Percentiles rank a stretch among this genome's conserved stretches.
Conservation (phyloP, 2,113 vertebrate species). For the Calypte anna region DNA sequence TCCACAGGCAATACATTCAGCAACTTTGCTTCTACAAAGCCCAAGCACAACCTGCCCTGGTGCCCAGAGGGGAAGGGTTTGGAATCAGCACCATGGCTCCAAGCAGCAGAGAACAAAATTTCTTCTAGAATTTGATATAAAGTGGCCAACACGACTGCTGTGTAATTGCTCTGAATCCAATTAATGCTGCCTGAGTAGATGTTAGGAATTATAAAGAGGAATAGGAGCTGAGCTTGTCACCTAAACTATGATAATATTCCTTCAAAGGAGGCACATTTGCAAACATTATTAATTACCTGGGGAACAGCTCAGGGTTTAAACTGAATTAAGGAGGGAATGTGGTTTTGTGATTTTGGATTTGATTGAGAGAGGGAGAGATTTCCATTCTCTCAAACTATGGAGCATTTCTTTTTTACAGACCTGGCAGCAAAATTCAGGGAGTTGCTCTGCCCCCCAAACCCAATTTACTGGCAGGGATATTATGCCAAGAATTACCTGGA, state of each 20-base stretch:
- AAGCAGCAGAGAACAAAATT: neutral
- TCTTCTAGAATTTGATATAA: neutral
- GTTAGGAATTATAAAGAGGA: conserved; percentile 59
- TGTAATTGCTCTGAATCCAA: conserved; percentile 57
- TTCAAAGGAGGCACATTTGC: conserved; percentile 25
- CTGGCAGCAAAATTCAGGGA: conserved; percentile 11
- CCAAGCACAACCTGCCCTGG: fast-evolving
- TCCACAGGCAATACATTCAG: neutral
- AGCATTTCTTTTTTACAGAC: conserved; percentile 20
- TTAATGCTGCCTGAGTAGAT: conserved; percentile 62
- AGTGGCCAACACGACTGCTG: conserved; percentile 32
- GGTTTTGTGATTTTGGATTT: neutral
- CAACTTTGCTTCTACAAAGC: neutral
- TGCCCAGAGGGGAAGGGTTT: neutral
- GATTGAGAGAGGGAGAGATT: neutral
- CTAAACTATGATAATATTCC: conserved; percentile 11
- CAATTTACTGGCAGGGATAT: conserved; percentile 45
- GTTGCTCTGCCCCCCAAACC: neutral
- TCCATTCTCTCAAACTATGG: neutral
- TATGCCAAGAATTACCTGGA: conserved; percentile 47
- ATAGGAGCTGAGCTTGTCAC: conserved; percentile 12
- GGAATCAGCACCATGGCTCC: fast-evolving
- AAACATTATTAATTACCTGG: conserved; percentile 1
- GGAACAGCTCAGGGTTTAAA: conserved; percentile 9
- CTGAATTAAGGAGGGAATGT: neutral